A percentile compares a stretch with the other conserved stretches of the same genome.
Conservation (phyloP, 2,113 vertebrate species). For the Nerophis lumbriciformis region DNA sequence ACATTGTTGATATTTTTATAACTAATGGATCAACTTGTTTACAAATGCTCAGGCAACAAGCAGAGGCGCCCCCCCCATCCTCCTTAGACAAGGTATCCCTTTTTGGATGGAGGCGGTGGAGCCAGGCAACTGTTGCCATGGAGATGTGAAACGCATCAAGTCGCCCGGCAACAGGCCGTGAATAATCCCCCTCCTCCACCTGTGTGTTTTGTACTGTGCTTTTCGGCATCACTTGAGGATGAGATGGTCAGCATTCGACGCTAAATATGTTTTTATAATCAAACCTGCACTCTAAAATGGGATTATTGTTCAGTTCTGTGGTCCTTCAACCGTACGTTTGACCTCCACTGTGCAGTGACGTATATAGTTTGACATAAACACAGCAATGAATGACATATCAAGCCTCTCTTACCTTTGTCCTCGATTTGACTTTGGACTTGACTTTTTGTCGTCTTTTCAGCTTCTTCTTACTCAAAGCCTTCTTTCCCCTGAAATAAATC, state of each 20-base stretch:
- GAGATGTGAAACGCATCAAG: slow-evolving; percentile 63
- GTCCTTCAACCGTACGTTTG: too few relatives aligned
- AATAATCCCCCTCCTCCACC: not conserved
- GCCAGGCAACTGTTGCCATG: slow-evolving; percentile 68
- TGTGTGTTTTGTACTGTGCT: slow-evolving; percentile 27
- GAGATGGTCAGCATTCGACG: slow-evolving; percentile 2
- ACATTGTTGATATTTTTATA: not conserved
- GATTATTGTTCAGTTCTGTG: not conserved
- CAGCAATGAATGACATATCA: too few relatives aligned
- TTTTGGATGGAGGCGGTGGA: slow-evolving; percentile 56
- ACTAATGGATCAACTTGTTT: not conserved
- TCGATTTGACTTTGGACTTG: slow-evolving; percentile 95
- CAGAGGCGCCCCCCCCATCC: not conserved
- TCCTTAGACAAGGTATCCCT: slow-evolving; percentile 4
- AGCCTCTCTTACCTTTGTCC: slow-evolving; percentile 84
- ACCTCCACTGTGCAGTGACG: too few relatives aligned
- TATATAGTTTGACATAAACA: too few relatives aligned
- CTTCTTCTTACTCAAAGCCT: slow-evolving; percentile 97
- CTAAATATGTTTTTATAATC: not conserved
- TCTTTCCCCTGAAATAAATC: slow-evolving; percentile 83
- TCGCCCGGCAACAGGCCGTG: slow-evolving; percentile 72
- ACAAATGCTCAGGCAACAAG: not conserved
- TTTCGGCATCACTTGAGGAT: slow-evolving; percentile 22
- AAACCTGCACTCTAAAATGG: not conserved
- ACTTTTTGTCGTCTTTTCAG: slow-evolving; percentile 96